These are phyloP conservation scores for Zaprionus taronus DNA, from an alignment of 1,140 invertebrate genomes.

Conservation along the genomic window DNA sequence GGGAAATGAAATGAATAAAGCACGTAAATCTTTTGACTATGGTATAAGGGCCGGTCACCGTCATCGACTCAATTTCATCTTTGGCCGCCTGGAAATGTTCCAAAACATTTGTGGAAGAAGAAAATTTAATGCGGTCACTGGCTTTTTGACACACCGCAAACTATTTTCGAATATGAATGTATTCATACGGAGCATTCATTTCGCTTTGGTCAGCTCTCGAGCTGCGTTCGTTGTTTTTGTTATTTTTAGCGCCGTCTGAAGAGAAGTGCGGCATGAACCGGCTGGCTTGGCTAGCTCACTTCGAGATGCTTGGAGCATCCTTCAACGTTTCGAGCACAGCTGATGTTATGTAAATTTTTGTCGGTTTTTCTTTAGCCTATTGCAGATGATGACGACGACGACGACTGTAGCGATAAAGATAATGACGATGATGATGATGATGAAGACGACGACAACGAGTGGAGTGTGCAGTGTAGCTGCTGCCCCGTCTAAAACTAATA, in stretches of 20 bases:
- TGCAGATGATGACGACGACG: slow-evolving; percentile 10
- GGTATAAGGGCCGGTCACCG: slow-evolving; percentile 27
- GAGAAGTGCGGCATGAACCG: slow-evolving; percentile 50
- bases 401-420: slow-evolving; percentile 15
- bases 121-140: slow-evolving; percentile 78
- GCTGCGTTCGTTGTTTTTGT: slow-evolving; percentile 59
- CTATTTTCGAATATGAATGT: slow-evolving; percentile 73
- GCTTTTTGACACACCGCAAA: slow-evolving; percentile 71
- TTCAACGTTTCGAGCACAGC: slow-evolving; percentile 64
- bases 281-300: not conserved
- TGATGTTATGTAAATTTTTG: slow-evolving; percentile 71
- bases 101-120: slow-evolving; percentile 56
- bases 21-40: slow-evolving; percentile 48
- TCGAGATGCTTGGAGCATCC: slow-evolving; percentile 60
- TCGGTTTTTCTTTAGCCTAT: slow-evolving; percentile 38
- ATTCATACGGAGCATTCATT: slow-evolving; percentile 52
- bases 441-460: slow-evolving; percentile 35
- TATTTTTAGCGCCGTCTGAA: slow-evolving; percentile 72
- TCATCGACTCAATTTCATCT: slow-evolving; percentile 43
- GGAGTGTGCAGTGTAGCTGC: slow-evolving; percentile 48
- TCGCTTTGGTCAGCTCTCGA: slow-evolving; percentile 64
- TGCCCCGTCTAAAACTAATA: slow-evolving; percentile 66
- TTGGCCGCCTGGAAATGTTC: slow-evolving; percentile 63
- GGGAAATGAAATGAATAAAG: slow-evolving; percentile 14
- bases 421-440: slow-evolving; percentile 10